These are phyloP conservation scores for Anadara kagoshimensis DNA, from an alignment of 1,140 invertebrate species.

Conservation along the genomic window DNA sequence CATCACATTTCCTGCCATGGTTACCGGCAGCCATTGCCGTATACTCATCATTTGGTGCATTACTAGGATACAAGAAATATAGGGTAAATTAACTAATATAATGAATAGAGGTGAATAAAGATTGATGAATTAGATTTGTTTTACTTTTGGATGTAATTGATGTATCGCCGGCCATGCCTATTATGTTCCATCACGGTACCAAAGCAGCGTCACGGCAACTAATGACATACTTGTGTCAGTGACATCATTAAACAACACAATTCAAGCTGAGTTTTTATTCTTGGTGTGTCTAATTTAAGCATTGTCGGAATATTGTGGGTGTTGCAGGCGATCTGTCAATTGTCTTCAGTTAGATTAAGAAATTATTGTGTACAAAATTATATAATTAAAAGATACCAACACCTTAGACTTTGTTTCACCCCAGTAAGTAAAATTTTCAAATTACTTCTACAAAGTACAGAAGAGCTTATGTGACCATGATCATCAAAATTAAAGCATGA, in stretches of 20 bases:
- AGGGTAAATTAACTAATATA: constrained; percentile 33
- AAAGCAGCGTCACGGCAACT: no score
- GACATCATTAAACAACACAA: not conserved
- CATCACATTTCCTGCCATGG: constrained; percentile 60
- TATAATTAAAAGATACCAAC: no score
- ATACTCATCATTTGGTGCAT: constrained; percentile 50
- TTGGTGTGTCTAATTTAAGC: not conserved
- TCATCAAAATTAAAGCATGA: no score
- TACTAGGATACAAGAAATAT: constrained; percentile 48
- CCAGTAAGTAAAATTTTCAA: no score
- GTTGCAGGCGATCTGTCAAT: no score
- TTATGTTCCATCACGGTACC: no score
- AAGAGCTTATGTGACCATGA: no score
- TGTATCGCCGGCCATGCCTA: not conserved
- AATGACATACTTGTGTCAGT: not conserved
- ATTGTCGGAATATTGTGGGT: not conserved
- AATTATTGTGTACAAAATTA: no score
- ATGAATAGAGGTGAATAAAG: constrained; percentile 9
- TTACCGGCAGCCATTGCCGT: constrained; percentile 53
- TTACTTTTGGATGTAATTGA: no score
- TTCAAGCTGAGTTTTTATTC: not conserved
- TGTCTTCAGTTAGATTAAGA: no score
- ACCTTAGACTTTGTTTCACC: no score
- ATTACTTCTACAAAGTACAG: no score
- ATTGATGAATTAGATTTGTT: not conserved